These are phyloP conservation scores for Pandemis cinnamomeana DNA, from an alignment of 2,888 invertebrate species.

Conservation along the genomic window DNA sequence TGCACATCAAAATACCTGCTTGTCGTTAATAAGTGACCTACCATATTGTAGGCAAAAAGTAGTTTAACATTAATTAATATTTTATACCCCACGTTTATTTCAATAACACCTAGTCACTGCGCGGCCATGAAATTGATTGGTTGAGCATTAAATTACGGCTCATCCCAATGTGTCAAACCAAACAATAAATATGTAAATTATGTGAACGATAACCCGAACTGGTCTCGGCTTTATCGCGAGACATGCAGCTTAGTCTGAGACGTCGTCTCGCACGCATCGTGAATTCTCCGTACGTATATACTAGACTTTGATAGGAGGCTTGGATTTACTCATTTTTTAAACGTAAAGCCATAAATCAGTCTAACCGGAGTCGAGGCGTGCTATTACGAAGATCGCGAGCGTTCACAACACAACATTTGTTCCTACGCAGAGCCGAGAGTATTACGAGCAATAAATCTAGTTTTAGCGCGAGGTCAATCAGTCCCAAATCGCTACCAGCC, in stretches of 20 bases:
- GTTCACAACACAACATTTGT: slow-evolving; percentile 58
- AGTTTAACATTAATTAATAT: slow-evolving; percentile 10
- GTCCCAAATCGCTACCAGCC: slow-evolving; percentile 62
- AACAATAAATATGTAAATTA: slow-evolving; percentile 27
- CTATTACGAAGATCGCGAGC: slow-evolving; percentile 45
- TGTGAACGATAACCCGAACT: slow-evolving; percentile 16
- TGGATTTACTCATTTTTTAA: slow-evolving; percentile 46
- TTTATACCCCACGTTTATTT: slow-evolving; percentile 11
- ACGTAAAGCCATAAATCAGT: slow-evolving; percentile 18
- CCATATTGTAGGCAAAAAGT: not conserved
- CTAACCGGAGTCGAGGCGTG: slow-evolving; percentile 47
- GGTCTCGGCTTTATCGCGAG: slow-evolving; percentile 15
- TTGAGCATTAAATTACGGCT: slow-evolving; percentile 2
- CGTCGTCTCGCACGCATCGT: slow-evolving; percentile 16
- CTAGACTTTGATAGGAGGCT: slow-evolving; percentile 8
- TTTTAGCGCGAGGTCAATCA: slow-evolving; percentile 70
- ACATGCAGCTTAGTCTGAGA: slow-evolving; percentile 12
- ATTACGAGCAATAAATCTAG: slow-evolving; percentile 70
- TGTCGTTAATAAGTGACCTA: not conserved
- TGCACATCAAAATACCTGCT: not conserved
- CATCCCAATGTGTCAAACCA: slow-evolving; percentile 22
- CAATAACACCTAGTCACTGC: slow-evolving; percentile 20
- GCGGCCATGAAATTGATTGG: slow-evolving; percentile 21
- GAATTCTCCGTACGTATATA: slow-evolving; percentile 4
- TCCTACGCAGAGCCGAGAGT: slow-evolving; percentile 52